A percentile compares a stretch with the other conserved stretches of the same genome.
These are phyloP conservation scores for Bathynomus jamesi DNA, from an alignment of 1,140 invertebrate genomes.

Conservation along the genomic window DNA sequence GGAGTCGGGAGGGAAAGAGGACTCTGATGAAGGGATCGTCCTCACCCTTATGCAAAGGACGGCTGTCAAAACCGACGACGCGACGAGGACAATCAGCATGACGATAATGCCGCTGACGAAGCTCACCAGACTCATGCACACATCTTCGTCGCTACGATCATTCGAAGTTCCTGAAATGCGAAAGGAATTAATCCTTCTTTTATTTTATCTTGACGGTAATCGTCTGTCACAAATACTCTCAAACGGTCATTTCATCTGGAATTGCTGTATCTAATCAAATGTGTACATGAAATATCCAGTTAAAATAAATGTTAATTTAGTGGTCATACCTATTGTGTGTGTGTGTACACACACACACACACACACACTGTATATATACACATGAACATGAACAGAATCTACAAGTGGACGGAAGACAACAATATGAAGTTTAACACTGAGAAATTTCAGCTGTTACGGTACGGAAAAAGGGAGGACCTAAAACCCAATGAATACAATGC, in stretches of 20 bases:
- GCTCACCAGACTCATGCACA: constrained; percentile 46
- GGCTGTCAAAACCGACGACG: constrained; percentile 43
- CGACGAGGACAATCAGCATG: constrained; percentile 43
- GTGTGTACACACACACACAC: no score
- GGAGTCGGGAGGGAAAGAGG: constrained; percentile 32
- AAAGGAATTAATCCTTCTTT: neutral
- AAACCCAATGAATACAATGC: no score
- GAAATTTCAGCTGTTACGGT: no score
- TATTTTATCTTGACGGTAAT: neutral
- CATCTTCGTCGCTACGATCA: constrained; percentile 36
- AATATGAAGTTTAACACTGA: no score
- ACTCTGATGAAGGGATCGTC: constrained; percentile 28
- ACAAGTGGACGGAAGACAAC: no score
- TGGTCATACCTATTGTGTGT: no score
- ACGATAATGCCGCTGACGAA: constrained; percentile 43
- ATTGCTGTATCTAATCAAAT: no score
- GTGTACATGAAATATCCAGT: no score
- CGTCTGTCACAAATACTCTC: neutral
- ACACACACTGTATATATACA: no score
- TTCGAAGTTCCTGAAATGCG: neutral
- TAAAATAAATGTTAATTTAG: no score
- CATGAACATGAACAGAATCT: no score
- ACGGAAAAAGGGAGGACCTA: no score
- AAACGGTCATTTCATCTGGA: neutral
- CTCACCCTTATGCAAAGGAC: constrained; percentile 38